Percentiles rank a stretch among this genome's conserved stretches.
phyloP scores from a whole-genome alignment of 1,140 invertebrate genomes.

The Drosophila lini region DNA sequence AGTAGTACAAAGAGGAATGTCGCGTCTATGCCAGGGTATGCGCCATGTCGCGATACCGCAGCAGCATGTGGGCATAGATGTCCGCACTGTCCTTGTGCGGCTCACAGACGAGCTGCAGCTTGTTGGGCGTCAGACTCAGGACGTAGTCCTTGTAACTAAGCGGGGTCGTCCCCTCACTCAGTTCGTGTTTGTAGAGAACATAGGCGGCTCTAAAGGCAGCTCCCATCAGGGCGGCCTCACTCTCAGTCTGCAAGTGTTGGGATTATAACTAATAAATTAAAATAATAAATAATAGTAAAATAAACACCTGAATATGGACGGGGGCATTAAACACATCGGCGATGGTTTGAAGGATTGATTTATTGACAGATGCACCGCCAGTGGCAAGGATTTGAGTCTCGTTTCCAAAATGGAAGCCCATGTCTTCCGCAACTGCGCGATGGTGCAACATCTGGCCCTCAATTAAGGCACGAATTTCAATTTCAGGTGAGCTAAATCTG shows the following conservation, averaged over 20 bases:
- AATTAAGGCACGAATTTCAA: constrained; percentile 94
- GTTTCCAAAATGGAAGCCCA: constrained; percentile 88
- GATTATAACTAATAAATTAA: neutral
- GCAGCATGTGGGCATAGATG: constrained; percentile 88
- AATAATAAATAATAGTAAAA: too few species aligned
- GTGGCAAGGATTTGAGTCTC: constrained; percentile 90
- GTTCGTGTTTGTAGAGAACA: constrained; percentile 83
- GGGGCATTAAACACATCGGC: constrained; percentile 96
- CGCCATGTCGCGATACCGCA: constrained; percentile 86
- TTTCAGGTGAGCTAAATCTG: constrained; percentile 86
- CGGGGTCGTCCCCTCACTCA: constrained; percentile 1
- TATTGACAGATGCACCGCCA: constrained; percentile 95
- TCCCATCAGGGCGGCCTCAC: constrained; percentile 94
- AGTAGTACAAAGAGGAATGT: constrained; percentile 32
- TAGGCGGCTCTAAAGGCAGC: constrained; percentile 93
- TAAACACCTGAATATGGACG: constrained; percentile 91
- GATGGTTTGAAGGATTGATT: constrained; percentile 93
- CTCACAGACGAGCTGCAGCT: constrained; percentile 85
- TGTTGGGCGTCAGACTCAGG: constrained; percentile 64
- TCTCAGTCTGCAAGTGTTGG: constrained; percentile 86
- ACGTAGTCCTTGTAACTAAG: constrained; percentile 71
- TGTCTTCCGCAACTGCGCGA: constrained; percentile 91
- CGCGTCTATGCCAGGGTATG: constrained; percentile 30
- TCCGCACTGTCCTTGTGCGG: constrained; percentile 88
- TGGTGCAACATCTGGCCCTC: constrained; percentile 96